Conservation (phyloP, 2,113 vertebrate species). For the Tachuris rubrigastra region DNA sequence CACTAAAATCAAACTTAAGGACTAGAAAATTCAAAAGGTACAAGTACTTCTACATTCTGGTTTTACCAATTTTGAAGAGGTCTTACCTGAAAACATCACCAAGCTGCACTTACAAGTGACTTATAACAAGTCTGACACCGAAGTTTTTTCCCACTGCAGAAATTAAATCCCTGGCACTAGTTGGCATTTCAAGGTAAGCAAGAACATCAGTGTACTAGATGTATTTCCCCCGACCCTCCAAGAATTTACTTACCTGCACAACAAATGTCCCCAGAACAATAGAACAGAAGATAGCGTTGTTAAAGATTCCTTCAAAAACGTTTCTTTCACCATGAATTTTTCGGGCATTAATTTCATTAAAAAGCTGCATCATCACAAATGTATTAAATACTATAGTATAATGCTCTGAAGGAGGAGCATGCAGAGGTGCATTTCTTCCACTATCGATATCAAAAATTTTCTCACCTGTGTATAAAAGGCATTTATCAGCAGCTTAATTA, state of each 20-base stretch:
- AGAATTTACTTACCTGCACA: slow-evolving; percentile 84
- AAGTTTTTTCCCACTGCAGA: not conserved
- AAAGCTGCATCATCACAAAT: slow-evolving; percentile 98
- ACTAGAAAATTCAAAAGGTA: not conserved
- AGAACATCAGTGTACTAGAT: not conserved
- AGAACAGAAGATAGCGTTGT: slow-evolving; percentile 95
- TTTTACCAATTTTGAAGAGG: not conserved
- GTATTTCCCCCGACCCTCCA: not conserved
- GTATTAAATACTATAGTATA: slow-evolving; percentile 99
- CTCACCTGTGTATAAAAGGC: slow-evolving; percentile 81
- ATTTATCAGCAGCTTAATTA: not conserved
- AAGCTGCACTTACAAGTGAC: not conserved
- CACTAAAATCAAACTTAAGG: not conserved
- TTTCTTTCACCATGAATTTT: slow-evolving; percentile 99
- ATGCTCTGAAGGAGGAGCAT: slow-evolving; percentile 94
- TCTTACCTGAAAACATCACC: not conserved
- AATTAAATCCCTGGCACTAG: not conserved
- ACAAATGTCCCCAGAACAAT: slow-evolving; percentile 97
- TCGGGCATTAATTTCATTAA: slow-evolving; percentile 97
- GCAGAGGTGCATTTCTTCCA: slow-evolving; percentile 91
- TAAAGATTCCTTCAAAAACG: slow-evolving; percentile 98
- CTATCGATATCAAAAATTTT: slow-evolving; percentile 94
- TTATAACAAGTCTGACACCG: not conserved
- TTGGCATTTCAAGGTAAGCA: not conserved
- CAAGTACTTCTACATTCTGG: not conserved